Base-by-base conservation (phyloP, 2,113 vertebrate species). In the Octodon degus region DNA sequence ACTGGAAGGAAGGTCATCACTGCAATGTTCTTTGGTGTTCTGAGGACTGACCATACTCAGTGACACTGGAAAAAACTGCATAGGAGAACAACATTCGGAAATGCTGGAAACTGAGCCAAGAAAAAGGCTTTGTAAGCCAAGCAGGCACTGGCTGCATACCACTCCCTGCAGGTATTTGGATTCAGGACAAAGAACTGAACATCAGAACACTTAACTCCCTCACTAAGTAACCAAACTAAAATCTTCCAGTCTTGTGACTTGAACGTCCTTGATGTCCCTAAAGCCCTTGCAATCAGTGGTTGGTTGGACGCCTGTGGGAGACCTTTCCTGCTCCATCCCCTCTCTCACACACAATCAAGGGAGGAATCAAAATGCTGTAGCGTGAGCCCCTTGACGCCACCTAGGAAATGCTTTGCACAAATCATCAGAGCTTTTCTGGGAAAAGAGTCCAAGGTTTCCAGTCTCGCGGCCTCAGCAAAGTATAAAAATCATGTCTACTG, bases 151-250 rank as follows among this genome's bases (percentile, higher is more conserved):
- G 94, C 89, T 76, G 40, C 40, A 53, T 50, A 74, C 40, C 91
- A 93, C 16, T 40, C 55, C 82, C 86, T 94, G 72, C 12, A 86
- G 90, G 94, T 96, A 90, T 95, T 74, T 94, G 90, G 81, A 80
- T 37, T 80, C 8, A 20, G 55, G 67, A 92, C 80, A 82, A 94
- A 92, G 68, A 93, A 87, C 32, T 83, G 87, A n/a, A 81, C 90
- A 60, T 91, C 20, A 63, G 83, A 96, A 94, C 53, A 77, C 3
- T 86, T 93, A 96, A 91, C 72, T 90, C 34, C 86, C 43, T 79
- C 32, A 76, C 62, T 63, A 89, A 40, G 79, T 90, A 84, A 79
- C 47, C 76, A 58, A 79, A 63, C 79, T 86, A 76, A 91, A 93
- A 91, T 16, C 55, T 96, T 55, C 76, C 55, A 43, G 55, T 80